Conservation (phyloP, 2,113 vertebrate species). For the Bambusicola thoracicus region DNA sequence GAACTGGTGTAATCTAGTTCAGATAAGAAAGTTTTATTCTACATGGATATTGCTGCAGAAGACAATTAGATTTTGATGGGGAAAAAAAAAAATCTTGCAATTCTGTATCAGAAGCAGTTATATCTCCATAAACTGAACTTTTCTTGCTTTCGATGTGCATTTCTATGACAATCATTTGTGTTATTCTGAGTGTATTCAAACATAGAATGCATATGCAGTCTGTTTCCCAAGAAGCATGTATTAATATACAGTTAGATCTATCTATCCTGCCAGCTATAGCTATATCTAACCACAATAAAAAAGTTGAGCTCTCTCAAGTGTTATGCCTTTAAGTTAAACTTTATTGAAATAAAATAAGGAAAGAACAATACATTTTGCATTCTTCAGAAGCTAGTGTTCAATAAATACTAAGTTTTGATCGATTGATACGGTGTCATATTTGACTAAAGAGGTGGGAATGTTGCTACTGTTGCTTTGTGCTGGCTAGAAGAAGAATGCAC, state of each 20-base stretch:
- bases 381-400: slow-evolving; percentile 79
- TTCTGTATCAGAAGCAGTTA: background rate
- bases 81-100: background rate
- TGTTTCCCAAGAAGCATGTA: background rate
- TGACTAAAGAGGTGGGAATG: slow-evolving; percentile 89
- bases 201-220: slow-evolving; percentile 7
- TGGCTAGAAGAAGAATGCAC: slow-evolving; percentile 81
- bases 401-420: slow-evolving; percentile 87
- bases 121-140: background rate
- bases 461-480: slow-evolving; percentile 80
- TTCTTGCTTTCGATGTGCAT: background rate
- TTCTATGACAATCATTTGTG: background rate
- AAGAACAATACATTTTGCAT: slow-evolving; percentile 76
- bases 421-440: slow-evolving; percentile 86
- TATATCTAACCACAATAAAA: slow-evolving; percentile 33
- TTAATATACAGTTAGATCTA: slow-evolving; percentile 33
- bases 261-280: slow-evolving; percentile 30
- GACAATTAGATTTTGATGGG: background rate
- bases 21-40: slow-evolving; percentile 8
- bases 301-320: slow-evolving; percentile 50
- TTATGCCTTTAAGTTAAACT: slow-evolving; percentile 82
- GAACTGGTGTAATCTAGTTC: background rate
- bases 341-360: slow-evolving; percentile 76
- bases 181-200: background rate
- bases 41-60: background rate